Percentiles rank a stretch among this genome's conserved stretches.
Conservation (phyloP, 2,888 invertebrate genomes). For the Periphyllus acericola region DNA sequence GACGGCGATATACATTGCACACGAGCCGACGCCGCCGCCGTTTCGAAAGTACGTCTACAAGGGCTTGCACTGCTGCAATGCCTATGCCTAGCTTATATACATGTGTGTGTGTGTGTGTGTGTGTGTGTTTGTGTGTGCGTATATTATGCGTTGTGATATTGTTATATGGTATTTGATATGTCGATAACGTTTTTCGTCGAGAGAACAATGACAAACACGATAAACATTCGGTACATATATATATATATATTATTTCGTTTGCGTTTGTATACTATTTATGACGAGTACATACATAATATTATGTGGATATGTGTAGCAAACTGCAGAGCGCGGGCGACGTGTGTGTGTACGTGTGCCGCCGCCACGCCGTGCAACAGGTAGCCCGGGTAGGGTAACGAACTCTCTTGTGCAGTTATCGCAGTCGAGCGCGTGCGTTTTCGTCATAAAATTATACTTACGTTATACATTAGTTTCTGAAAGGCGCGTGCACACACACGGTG, state of each 20-base stretch:
- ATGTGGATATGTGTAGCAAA: not conserved
- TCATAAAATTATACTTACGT: too few relatives aligned
- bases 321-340: not conserved
- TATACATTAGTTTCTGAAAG: too few relatives aligned
- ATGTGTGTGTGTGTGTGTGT: too few relatives aligned
- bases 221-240: not conserved
- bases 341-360: constrained; percentile 17
- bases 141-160: too few relatives aligned
- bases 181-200: constrained; percentile 24
- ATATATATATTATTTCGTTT: not conserved
- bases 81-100: too few relatives aligned
- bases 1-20: not conserved
- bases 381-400: constrained; percentile 36
- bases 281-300: too few relatives aligned
- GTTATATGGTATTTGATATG: not conserved
- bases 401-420: not conserved
- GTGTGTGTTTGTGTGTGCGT: too few relatives aligned
- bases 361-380: constrained; percentile 31
- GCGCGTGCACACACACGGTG: too few relatives aligned
- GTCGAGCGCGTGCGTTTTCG: not conserved
- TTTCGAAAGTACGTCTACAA: constrained; percentile 15
- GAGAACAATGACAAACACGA: constrained; percentile 36
- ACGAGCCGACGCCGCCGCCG: not conserved
- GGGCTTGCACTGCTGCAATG: too few relatives aligned
- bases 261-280: not conserved